Conservation (phyloP, 2,797 vertebrate species). For the Orientallactaga sibirica region DNA sequence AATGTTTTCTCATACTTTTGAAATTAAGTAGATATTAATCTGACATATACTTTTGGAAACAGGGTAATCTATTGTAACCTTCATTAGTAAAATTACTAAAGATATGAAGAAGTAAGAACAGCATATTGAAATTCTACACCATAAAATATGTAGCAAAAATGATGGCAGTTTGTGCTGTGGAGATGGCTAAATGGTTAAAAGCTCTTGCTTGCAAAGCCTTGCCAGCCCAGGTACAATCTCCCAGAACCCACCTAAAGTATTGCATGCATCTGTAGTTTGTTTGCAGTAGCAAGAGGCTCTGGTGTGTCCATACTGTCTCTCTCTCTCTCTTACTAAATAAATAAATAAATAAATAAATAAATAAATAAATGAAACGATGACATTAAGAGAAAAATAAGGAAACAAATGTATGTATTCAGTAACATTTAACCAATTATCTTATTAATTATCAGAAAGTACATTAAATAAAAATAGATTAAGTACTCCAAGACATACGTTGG, state of each 20-base stretch:
- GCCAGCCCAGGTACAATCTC: too few relatives aligned
- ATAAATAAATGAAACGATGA: too few relatives aligned
- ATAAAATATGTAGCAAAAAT: slow-evolving; percentile 4
- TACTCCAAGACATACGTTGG: background rate
- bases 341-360: too few relatives aligned
- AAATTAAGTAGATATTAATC: background rate
- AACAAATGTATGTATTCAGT: background rate
- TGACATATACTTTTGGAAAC: background rate
- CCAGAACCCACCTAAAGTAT: too few relatives aligned
- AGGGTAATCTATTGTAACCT: background rate
- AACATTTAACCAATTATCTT: background rate
- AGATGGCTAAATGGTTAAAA: too few relatives aligned
- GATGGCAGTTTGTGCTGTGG: background rate
- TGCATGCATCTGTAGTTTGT: too few relatives aligned
- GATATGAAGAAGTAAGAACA: background rate
- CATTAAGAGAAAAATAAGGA: background rate
- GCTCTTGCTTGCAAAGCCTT: too few relatives aligned
- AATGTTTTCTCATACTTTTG: background rate
- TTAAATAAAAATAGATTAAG: background rate
- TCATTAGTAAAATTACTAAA: background rate
- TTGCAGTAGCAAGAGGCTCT: too few relatives aligned
- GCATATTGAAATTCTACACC: background rate
- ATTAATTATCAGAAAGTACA: background rate
- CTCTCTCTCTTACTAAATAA: too few relatives aligned
- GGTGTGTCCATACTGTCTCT: too few relatives aligned